Conservation (phyloP, 1,140 invertebrate species). For the Manduca sexta region DNA sequence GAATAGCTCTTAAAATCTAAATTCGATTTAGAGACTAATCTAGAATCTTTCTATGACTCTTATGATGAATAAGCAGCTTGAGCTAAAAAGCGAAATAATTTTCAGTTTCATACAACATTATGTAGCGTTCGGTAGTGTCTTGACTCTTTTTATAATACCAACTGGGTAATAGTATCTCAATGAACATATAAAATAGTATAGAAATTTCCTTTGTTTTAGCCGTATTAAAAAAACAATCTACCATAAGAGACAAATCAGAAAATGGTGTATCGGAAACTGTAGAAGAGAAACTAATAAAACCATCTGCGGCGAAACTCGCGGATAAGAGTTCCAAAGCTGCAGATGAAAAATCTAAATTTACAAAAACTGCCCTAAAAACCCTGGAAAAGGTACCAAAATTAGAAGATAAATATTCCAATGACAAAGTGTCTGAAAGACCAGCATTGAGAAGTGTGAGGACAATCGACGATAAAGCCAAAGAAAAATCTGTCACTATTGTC, state of each 20-base stretch:
- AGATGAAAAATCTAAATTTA: slow-evolving; percentile 53
- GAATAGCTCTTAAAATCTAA: too few species aligned
- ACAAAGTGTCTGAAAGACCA: slow-evolving; percentile 51
- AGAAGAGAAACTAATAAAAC: slow-evolving; percentile 59
- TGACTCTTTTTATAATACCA: neutral
- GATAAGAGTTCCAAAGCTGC: slow-evolving; percentile 40
- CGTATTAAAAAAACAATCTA: slow-evolving; percentile 56
- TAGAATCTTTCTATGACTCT: too few species aligned
- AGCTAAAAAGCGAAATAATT: too few species aligned
- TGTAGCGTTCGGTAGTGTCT: too few species aligned
- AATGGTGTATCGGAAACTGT: slow-evolving; percentile 45
- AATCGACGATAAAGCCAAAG: slow-evolving; percentile 57
- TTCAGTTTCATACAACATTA: too few species aligned
- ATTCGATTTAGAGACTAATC: too few species aligned
- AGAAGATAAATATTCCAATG: slow-evolving; percentile 39
- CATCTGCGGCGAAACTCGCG: slow-evolving; percentile 49
- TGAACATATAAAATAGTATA: too few species aligned
- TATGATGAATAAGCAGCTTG: too few species aligned
- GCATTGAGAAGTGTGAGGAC: slow-evolving; percentile 52
- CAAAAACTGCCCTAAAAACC: slow-evolving; percentile 49
- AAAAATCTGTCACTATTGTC: slow-evolving; percentile 56
- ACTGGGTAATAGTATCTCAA: too few species aligned
- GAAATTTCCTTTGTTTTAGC: slow-evolving; percentile 35
- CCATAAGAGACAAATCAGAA: slow-evolving; percentile 53
- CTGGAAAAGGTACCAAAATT: slow-evolving; percentile 32